Base-by-base conservation (phyloP, 2,113 vertebrate genomes). In the Carassius gibelio region DNA sequence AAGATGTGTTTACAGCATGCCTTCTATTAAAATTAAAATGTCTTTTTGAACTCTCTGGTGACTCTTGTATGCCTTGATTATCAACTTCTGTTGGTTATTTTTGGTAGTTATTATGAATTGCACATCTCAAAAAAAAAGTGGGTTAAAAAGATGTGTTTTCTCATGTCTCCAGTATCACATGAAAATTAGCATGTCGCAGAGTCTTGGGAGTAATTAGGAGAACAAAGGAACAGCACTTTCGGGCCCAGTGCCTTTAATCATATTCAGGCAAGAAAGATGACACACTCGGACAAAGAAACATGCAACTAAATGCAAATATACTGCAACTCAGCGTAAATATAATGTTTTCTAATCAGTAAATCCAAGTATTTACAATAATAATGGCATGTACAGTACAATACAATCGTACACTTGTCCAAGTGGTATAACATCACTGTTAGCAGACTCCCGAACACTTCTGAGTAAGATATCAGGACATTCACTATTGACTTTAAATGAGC, bases 231-330 rank as follows among this genome's bases (percentile, higher is more conserved):
- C 38, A 71, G 26, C 7, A 23, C 26, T 68, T 61, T 79, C 38
- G 78, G 85, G 85, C 85, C 72, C 88, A 88, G 69, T 64, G 85
- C 88, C 83, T 88, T 88, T 88, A 88, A 88, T 88, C 82, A 34
- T 87, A 85, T 87, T 87, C 83, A 85, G 79, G 85, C 88, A 89
- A 89, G 68, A 89, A 89, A 79, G 81, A 87, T 71, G 85, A 84
- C 69, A 87, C 34, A 79, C 57, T 68, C 59, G 75, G 85, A 89
- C 85, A 89, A 87, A 89, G 83, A 89, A 89, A 89, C 85, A 87
- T 90, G 83, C 85, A 85, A 79, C 87, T 88, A 81, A 89, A 86
- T 87, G 87, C 82, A 88, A 88, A 84, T 88, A 86, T 82, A 86
- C 83, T 81, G 88, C 88, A 87, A 89, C 61, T 83, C 83, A 85